These are phyloP conservation scores for Coregonus ussuriensis DNA, from an alignment of 2,797 vertebrate genomes.

Conservation along the genomic window DNA sequence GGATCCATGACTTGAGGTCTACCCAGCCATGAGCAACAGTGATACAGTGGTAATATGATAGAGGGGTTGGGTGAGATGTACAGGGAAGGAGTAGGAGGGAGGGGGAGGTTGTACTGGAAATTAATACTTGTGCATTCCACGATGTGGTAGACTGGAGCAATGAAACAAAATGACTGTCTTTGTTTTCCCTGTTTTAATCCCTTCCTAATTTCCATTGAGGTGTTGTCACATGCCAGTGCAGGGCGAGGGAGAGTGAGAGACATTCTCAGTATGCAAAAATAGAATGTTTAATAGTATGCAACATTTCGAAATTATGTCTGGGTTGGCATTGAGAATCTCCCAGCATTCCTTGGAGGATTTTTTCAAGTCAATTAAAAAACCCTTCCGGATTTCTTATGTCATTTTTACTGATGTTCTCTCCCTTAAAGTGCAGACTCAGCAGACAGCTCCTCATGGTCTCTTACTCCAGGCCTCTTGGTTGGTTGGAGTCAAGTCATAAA, in stretches of 20 bases:
- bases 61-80: neutral
- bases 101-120: neutral
- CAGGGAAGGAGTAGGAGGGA: neutral
- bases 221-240: neutral
- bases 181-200: neutral
- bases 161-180: neutral
- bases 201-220: neutral
- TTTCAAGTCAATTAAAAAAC: neutral
- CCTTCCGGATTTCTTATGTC: neutral
- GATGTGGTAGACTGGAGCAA: neutral
- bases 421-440: too few species aligned
- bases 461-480: neutral
- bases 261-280: too few species aligned
- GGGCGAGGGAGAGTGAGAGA: too few species aligned
- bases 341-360: conserved; percentile 10
- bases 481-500: neutral
- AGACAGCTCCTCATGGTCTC: neutral
- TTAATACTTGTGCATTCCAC: neutral
- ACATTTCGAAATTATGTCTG: neutral
- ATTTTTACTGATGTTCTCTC: neutral
- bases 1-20: neutral
- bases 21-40: conserved; percentile 7
- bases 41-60: conserved; percentile 5
- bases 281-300: too few species aligned
- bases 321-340: neutral